Evolutionary conservation across 2,113 vertebrate species (phyloP), one percentile per base, ranked within the genome.

Genomic region (Erythrocebus patas): DNA sequence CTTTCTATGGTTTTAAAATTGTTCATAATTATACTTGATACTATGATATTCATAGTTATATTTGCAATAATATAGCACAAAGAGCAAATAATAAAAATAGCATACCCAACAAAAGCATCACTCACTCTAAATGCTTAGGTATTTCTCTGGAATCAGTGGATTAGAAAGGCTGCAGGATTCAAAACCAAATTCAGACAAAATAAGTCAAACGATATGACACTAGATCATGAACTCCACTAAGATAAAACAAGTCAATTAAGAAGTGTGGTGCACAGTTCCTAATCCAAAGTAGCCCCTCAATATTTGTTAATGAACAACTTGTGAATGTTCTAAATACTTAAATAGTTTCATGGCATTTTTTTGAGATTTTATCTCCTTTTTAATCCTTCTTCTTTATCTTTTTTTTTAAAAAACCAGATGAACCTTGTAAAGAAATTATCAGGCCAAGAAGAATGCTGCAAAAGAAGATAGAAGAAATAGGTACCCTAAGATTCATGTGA

Each of bases 381-480:
- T 20, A 61, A 68, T 14, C 32, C 48, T 23, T 82, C 16, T 68
- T 82, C 38, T 57, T 55, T 75, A 43, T 86, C 3, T 64, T 72
- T 6, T 27, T 27, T 94, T 90, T 96, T 93, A 81, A 8, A 92
- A 85, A 8, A 92, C 94, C 97, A 99, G 99, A 64, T 91, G 68
- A 98, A 89, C 59, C 98, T 91, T 99, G 99, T 98, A 89, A 96
- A 90, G 98, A 98, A 93, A 64, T 98, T 96, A n/a, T 99, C 55
- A 98, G 99, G 98, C 89, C 98, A 16, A 98, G 93, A 91, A 97
- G 99, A 97, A 98, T 1, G 97, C 97, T 99, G 5, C 1, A 0
- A 70, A 40, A 96, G 5, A 38, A 25, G 96, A 98, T 99, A 92
- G 0, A 3, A 0, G 50, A 98, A 40, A 23, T 98, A 99, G 98